Conservation (phyloP, 2,888 invertebrate species). For the Auanema freiburgensis region DNA sequence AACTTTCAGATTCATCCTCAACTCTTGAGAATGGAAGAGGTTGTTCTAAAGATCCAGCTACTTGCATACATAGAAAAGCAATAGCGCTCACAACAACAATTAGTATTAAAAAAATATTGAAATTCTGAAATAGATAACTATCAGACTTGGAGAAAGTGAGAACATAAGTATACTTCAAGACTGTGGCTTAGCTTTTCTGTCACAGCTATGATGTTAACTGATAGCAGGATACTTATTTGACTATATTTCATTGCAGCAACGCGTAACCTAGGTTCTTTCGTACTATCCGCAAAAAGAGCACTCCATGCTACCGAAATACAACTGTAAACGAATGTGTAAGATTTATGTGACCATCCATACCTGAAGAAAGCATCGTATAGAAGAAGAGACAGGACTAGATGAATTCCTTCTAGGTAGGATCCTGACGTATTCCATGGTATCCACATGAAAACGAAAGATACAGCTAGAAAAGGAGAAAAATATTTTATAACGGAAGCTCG, state of each 20-base stretch:
- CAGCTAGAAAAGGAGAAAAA: slow-evolving; percentile 65
- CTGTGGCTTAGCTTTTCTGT: slow-evolving; percentile 58
- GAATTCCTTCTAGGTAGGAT: slow-evolving; percentile 64
- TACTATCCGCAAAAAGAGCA: slow-evolving; percentile 58
- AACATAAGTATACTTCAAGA: slow-evolving; percentile 42
- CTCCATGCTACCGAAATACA: slow-evolving; percentile 62
- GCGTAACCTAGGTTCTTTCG: slow-evolving; percentile 61
- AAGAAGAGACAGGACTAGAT: slow-evolving; percentile 66
- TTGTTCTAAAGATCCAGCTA: slow-evolving; percentile 11
- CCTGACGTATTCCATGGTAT: slow-evolving; percentile 39
- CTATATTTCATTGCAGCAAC: slow-evolving; percentile 64
- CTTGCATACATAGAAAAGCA: slow-evolving; percentile 38
- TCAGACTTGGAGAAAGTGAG: background rate
- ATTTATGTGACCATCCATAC: slow-evolving; percentile 20
- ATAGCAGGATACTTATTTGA: slow-evolving; percentile 56
- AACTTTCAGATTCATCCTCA: background rate
- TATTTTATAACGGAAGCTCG: slow-evolving; percentile 65
- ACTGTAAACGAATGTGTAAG: slow-evolving; percentile 29
- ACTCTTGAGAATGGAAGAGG: slow-evolving; percentile 4
- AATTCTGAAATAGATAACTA: slow-evolving; percentile 51
- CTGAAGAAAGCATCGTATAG: slow-evolving; percentile 68
- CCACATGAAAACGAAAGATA: slow-evolving; percentile 66
- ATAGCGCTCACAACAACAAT: slow-evolving; percentile 31
- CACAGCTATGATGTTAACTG: slow-evolving; percentile 54
- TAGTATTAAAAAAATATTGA: slow-evolving; percentile 49